phyloP scores from a whole-genome alignment of 2,797 vertebrate genomes.

The Enteromius argenteus region DNA sequence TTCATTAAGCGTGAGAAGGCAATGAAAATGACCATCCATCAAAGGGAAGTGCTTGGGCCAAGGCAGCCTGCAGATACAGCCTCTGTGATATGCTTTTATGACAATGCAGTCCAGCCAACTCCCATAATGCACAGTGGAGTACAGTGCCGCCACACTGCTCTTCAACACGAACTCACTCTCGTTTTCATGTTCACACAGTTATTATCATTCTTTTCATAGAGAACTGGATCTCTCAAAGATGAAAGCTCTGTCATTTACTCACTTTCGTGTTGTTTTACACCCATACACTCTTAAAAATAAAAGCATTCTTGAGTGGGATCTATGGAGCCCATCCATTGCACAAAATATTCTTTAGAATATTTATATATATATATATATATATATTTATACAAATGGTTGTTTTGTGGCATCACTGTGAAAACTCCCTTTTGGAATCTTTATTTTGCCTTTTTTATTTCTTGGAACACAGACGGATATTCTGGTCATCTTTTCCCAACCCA shows the following conservation, averaged over 20 bases:
- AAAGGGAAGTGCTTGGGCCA: conserved; percentile 77
- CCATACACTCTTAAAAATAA: not conserved
- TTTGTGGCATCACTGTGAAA: not conserved
- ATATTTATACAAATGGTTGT: not conserved
- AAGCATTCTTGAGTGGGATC: not conserved
- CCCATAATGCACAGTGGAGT: conserved; percentile 44
- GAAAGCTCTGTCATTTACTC: not conserved
- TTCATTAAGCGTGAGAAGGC: conserved; percentile 88
- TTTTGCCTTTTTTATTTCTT: not conserved
- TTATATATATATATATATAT: not conserved
- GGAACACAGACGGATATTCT: not conserved
- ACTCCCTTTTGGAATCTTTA: not conserved
- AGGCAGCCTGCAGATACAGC: conserved; percentile 66
- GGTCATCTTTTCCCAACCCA: not conserved
- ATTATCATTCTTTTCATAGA: not conserved
- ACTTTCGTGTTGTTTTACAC: not conserved
- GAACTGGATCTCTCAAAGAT: not conserved
- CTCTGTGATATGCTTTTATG: conserved; percentile 62
- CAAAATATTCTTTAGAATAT: not conserved
- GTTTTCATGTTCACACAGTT: not conserved
- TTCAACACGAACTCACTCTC: not conserved
- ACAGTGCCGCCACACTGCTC: conserved; percentile 19
- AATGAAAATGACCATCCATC: conserved; percentile 87
- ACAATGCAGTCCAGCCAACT: conserved; percentile 21
- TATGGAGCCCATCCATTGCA: not conserved